Evolutionary conservation across 2,797 vertebrate genomes (phyloP).

Genomic region (Muraenolepis orangiensis): DNA sequence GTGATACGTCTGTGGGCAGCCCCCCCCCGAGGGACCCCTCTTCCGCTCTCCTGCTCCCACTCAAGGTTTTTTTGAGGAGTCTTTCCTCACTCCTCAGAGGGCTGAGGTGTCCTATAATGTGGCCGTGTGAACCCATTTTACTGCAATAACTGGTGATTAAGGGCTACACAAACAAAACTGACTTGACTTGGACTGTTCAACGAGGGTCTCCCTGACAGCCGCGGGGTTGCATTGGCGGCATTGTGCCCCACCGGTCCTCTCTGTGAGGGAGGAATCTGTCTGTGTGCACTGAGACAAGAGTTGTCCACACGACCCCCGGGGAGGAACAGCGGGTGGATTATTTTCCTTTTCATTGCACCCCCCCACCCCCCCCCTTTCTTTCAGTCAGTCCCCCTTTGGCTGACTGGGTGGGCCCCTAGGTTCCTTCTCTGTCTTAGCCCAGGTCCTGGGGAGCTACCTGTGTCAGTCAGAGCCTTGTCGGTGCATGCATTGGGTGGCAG

Average conservation of each 20-base stretch:
- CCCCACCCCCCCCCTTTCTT: too few species aligned
- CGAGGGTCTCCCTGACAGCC: background rate
- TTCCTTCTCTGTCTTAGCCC: conserved; percentile 21
- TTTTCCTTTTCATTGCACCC: too few species aligned
- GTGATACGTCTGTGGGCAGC: background rate
- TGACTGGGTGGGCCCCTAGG: conserved; percentile 31
- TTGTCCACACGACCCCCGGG: conserved; percentile 14
- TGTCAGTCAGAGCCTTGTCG: conserved; percentile 25
- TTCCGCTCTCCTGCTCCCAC: background rate
- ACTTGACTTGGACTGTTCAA: background rate
- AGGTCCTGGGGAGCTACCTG: conserved; percentile 14
- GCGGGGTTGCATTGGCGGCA: background rate
- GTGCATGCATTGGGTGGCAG: background rate
- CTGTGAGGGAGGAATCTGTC: conserved; percentile 26
- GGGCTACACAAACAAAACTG: too few species aligned
- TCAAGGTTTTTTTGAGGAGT: background rate
- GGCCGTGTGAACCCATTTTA: background rate
- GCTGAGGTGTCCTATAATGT: background rate
- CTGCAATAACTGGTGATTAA: too few species aligned
- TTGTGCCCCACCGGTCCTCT: background rate
- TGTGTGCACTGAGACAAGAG: conserved; percentile 11
- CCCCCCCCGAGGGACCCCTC: background rate
- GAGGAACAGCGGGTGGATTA: background rate
- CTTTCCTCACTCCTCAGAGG: background rate
- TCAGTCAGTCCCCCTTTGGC: conserved; percentile 5